Percentiles rank a stretch among this genome's conserved stretches.
Evolutionary conservation across 2,888 invertebrate genomes (phyloP).

Genomic region (Lissonota sp.): DNA sequence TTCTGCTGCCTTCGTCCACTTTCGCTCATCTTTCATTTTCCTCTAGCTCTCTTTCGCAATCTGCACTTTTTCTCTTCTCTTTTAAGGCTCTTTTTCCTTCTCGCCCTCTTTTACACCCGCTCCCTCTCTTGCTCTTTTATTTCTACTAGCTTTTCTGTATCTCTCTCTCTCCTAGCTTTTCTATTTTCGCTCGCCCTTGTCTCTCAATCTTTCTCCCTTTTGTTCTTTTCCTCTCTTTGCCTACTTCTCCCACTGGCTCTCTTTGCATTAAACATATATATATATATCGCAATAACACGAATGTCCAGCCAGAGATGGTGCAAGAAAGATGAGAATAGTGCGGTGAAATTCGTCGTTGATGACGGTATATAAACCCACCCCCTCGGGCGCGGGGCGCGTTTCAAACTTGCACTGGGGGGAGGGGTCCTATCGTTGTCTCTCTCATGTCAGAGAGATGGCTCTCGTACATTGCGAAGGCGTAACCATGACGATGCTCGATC

Average conservation of each 20-base stretch:
- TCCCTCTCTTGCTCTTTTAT: background rate
- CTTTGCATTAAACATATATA: background rate
- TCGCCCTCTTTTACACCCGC: background rate
- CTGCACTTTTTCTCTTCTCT: background rate
- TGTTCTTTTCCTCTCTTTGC: no score
- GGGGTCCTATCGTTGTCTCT: background rate
- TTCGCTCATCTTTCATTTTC: constrained; percentile 5
- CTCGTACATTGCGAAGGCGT: constrained; percentile 68
- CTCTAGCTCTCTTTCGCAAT: background rate
- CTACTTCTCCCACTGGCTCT: background rate
- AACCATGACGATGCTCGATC: constrained; percentile 81
- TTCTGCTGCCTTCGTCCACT: background rate
- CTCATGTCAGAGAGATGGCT: constrained; percentile 47
- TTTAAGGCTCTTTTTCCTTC: background rate
- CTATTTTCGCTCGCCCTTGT: background rate
- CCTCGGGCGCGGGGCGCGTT: constrained; percentile 2
- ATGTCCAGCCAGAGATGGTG: constrained; percentile 1
- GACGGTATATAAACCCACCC: constrained; percentile 29
- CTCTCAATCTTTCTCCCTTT: background rate
- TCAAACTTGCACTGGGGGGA: constrained; percentile 23
- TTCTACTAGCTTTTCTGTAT: background rate
- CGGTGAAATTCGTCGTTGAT: constrained; percentile 41
- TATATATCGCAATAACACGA: background rate
- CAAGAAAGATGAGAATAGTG: constrained; percentile 22
- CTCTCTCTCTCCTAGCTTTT: background rate